Conservation (phyloP, 2,113 vertebrate species). For the Bufo gargarizans region DNA sequence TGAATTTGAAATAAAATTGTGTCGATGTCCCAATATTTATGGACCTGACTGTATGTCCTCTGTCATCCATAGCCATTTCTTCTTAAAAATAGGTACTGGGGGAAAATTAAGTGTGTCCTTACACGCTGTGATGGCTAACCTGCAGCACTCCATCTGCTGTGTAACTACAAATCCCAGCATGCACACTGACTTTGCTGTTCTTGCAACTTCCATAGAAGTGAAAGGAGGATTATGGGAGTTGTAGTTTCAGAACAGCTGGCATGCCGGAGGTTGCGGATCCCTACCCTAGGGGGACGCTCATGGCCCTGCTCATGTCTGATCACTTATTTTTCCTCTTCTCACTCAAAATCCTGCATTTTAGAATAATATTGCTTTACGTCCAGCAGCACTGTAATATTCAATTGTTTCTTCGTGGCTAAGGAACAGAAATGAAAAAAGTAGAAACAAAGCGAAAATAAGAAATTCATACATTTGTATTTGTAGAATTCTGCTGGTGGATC, state of each 20-base stretch:
- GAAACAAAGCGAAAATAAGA: conserved; percentile 9
- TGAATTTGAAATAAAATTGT: no score
- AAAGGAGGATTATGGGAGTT: no score
- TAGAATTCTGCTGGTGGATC: neutral
- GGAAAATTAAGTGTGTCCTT: neutral
- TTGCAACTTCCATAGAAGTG: no score
- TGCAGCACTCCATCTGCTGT: no score
- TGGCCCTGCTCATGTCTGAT: neutral
- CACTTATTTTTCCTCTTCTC: neutral
- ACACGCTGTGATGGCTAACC: no score
- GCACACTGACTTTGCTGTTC: no score
- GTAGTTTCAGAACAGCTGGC: no score
- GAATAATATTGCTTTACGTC: neutral
- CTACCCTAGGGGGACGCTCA: neutral
- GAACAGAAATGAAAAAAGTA: neutral
- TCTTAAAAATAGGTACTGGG: neutral
- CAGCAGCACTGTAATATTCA: neutral
- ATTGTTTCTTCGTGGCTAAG: neutral
- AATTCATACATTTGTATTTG: neutral
- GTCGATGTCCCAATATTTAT: no score
- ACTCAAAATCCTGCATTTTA: neutral
- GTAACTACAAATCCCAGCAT: no score
- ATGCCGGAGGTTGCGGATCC: no score
- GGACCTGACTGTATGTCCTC: no score
- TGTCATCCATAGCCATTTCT: neutral